Evolutionary conservation across 2,113 vertebrate species (phyloP).

Genomic region (Callocephalon fimbriatum): DNA sequence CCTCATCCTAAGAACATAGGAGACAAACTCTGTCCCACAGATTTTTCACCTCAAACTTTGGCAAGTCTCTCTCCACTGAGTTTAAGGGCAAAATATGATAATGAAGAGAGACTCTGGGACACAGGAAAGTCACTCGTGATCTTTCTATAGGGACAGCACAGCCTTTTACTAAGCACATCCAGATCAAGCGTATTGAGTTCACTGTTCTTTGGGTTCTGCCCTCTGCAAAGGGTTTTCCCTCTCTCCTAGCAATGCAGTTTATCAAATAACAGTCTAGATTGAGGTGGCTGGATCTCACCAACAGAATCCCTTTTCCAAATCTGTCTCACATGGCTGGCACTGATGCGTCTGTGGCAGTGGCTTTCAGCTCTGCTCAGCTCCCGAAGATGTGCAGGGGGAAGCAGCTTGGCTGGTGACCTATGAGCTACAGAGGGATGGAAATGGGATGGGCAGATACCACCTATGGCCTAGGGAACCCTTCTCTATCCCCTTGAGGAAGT

Average conservation of each 20-base stretch:
- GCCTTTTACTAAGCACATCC: neutral
- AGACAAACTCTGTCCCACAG: neutral
- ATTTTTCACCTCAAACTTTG: neutral
- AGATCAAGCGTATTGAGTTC: neutral
- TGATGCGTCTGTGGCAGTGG: fast-evolving
- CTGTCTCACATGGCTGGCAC: neutral
- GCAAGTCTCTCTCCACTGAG: neutral
- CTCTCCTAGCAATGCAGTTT: neutral
- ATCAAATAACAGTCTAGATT: neutral
- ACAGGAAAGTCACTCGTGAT: neutral
- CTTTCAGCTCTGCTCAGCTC: neutral
- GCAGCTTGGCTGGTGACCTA: neutral
- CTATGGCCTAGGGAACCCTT: neutral
- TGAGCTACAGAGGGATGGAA: neutral
- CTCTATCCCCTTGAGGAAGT: neutral
- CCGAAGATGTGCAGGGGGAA: neutral
- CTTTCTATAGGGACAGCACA: neutral
- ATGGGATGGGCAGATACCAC: fast-evolving
- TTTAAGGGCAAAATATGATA: neutral
- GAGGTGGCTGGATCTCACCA: neutral
- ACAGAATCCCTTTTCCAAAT: neutral
- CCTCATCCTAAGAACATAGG: neutral
- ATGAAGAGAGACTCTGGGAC: neutral
- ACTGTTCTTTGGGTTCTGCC: neutral
- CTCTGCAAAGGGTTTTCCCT: neutral